phyloP scores from a whole-genome alignment of 1,140 invertebrate genomes.

The Pygmarrhopalites habei region DNA sequence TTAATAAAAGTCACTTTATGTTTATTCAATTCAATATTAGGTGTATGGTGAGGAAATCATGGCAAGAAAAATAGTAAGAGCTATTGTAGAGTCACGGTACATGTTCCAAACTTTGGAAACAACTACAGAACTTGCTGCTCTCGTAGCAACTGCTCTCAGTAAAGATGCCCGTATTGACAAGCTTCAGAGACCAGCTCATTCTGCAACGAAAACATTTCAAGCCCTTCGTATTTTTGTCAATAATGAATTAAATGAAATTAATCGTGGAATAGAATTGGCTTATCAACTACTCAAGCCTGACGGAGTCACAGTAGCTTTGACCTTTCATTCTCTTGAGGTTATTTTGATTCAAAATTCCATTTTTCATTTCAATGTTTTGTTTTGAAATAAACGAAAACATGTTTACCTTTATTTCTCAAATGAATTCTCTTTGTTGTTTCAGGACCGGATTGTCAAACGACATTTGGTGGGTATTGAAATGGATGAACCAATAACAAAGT shows the following conservation, averaged over 20 bases:
- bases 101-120: slow-evolving; percentile 70
- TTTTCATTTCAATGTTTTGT: background rate
- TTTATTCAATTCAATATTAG: slow-evolving; percentile 4
- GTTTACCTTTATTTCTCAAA: too few relatives aligned
- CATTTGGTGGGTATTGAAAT: slow-evolving; percentile 71
- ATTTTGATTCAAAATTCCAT: too few relatives aligned
- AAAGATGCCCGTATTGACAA: slow-evolving; percentile 57
- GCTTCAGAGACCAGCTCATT: slow-evolving; percentile 64
- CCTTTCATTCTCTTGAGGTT: slow-evolving; percentile 79
- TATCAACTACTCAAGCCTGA: slow-evolving; percentile 65
- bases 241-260: slow-evolving; percentile 92
- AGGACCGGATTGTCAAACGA: slow-evolving; percentile 90
- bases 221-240: slow-evolving; percentile 93
- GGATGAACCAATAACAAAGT: slow-evolving; percentile 45
- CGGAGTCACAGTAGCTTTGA: slow-evolving; percentile 70
- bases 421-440: too few relatives aligned
- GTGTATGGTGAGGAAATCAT: slow-evolving; percentile 85
- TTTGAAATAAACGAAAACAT: background rate
- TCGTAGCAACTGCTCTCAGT: slow-evolving; percentile 62
- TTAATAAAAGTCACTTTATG: too few relatives aligned
- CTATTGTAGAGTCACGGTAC: slow-evolving; percentile 79
- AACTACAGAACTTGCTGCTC: slow-evolving; percentile 71
- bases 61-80: slow-evolving; percentile 76
- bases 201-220: slow-evolving; percentile 88
- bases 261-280: slow-evolving; percentile 76